These are phyloP conservation scores for Gallinago undulata DNA, from an alignment of 2,113 vertebrate species.

Conservation along the genomic window DNA sequence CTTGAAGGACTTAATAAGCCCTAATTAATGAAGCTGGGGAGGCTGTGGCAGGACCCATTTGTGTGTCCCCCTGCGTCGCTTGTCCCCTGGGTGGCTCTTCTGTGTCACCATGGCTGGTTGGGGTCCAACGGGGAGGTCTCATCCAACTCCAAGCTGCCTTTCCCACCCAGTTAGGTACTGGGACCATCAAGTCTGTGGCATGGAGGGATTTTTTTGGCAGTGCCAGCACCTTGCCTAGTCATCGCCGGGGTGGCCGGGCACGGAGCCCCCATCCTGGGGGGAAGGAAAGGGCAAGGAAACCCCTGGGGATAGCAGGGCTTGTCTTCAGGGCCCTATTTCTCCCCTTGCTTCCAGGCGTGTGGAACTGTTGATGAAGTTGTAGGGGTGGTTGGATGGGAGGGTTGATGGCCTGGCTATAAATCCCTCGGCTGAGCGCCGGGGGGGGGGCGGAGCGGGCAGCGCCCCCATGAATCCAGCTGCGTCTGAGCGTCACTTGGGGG, in stretches of 20 bases:
- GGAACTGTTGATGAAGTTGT: background rate
- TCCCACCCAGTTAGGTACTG: background rate
- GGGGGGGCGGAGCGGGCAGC: rapidly evolving
- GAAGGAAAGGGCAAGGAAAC: background rate
- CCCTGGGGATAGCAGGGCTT: rapidly evolving
- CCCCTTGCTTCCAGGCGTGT: rapidly evolving
- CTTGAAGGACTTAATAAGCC: background rate
- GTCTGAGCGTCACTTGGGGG: background rate
- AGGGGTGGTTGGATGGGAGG: rapidly evolving
- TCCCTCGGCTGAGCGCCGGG: background rate
- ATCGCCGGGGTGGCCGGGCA: rapidly evolving
- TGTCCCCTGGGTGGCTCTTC: background rate
- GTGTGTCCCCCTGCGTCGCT: background rate
- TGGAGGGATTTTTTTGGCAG: background rate
- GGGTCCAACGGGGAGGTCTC: background rate
- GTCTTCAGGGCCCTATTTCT: rapidly evolving
- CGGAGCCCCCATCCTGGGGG: background rate
- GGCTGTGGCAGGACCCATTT: rapidly evolving
- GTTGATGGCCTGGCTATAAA: background rate
- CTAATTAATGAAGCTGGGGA: background rate
- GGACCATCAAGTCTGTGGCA: background rate
- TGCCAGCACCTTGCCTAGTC: background rate
- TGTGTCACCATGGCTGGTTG: background rate
- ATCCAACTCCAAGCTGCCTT: background rate
- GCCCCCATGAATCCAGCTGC: rapidly evolving